A percentile compares a stretch with the other conserved stretches of the same genome.
Evolutionary conservation across 2,113 vertebrate species (phyloP).

Genomic region (Halcyon malimbica): DNA sequence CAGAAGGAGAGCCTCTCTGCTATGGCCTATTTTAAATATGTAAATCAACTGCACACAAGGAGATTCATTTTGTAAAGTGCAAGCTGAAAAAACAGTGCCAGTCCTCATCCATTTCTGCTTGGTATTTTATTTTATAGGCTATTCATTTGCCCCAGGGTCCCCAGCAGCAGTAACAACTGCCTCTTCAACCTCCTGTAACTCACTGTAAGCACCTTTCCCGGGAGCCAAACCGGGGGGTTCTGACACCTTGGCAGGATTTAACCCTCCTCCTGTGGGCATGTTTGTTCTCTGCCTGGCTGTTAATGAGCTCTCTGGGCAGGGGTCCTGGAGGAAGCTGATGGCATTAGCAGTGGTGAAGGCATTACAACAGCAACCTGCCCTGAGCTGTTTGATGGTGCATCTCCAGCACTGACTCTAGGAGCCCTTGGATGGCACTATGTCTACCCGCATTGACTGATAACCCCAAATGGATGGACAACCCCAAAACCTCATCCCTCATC

Average conservation of each 20-base stretch:
- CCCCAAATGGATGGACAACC: background rate
- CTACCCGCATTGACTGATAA: background rate
- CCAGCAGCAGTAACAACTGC: background rate
- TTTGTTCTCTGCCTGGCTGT: background rate
- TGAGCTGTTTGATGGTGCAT: background rate
- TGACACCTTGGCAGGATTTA: background rate
- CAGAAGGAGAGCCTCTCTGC: background rate
- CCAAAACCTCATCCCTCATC: background rate
- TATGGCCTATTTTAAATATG: background rate
- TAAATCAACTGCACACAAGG: background rate
- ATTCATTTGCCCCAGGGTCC: background rate
- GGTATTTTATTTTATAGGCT: conserved; percentile 39
- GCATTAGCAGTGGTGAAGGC: background rate
- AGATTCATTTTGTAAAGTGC: background rate
- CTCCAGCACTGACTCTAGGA: background rate
- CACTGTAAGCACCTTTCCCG: background rate
- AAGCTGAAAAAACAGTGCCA: background rate
- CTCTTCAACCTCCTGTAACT: background rate
- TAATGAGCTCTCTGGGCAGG: background rate
- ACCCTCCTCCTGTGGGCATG: background rate
- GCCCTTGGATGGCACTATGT: fast-evolving
- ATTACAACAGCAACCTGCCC: background rate
- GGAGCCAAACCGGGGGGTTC: background rate
- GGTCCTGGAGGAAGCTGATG: background rate
- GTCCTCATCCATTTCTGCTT: background rate